These are phyloP conservation scores for Petrocephalus schoutedeni DNA, from an alignment of 2,797 vertebrate genomes.

Conservation along the genomic window DNA sequence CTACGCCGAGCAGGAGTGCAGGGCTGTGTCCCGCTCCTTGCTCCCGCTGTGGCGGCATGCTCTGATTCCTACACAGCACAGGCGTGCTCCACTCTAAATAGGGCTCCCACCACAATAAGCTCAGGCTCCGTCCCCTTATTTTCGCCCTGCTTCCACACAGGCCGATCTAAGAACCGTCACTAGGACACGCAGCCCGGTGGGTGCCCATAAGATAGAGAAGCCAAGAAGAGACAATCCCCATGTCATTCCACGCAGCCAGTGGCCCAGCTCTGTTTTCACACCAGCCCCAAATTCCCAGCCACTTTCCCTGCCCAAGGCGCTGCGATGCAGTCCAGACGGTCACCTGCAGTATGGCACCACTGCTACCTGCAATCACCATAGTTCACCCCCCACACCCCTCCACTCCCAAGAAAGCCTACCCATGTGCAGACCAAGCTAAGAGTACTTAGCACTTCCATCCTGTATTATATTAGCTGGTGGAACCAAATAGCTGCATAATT, in stretches of 20 bases:
- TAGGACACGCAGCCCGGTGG: neutral
- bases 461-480: neutral
- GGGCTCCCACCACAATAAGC: neutral
- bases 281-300: neutral
- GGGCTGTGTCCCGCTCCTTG: neutral
- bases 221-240: neutral
- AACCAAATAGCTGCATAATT: neutral
- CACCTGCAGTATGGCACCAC: neutral
- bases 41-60: neutral
- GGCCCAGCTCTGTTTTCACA: neutral
- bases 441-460: neutral
- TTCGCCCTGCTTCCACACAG: slow-evolving; percentile 8
- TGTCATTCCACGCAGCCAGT: neutral
- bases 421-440: neutral
- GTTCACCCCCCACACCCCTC: neutral
- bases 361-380: neutral
- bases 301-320: neutral
- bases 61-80: neutral
- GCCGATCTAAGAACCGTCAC: slow-evolving; percentile 38
- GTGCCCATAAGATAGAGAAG: neutral
- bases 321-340: neutral
- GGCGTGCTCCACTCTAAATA: neutral
- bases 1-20: slow-evolving; percentile 49
- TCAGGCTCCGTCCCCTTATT: neutral
- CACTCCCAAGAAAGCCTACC: neutral